phyloP scores from a whole-genome alignment of 2,888 invertebrate species.

The Megaustenia siamemsis region DNA sequence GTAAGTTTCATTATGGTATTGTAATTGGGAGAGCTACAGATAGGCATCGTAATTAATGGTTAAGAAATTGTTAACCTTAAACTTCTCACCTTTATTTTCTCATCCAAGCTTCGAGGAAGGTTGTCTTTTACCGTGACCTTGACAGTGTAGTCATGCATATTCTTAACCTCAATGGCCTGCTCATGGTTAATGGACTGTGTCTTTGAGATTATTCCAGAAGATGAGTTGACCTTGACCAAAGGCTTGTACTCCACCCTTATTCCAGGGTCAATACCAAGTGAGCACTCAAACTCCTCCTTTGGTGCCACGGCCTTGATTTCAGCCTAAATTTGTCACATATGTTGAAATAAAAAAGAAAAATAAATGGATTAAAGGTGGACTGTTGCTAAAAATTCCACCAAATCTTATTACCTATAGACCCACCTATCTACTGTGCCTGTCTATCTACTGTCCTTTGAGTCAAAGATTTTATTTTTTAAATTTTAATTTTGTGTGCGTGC shows the following conservation, averaged over 20 bases:
- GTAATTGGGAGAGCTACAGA: too few species aligned
- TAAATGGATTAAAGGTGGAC: not conserved
- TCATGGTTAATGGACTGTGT: conserved; percentile 63
- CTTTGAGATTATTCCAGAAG: conserved; percentile 78
- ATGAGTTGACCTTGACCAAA: conserved; percentile 76
- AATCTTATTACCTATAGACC: too few species aligned
- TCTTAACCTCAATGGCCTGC: conserved; percentile 77
- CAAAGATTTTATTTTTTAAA: too few species aligned
- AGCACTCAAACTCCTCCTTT: conserved; percentile 80
- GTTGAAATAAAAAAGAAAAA: not conserved
- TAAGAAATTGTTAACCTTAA: too few species aligned
- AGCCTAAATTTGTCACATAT: conserved; percentile 51
- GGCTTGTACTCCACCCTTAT: conserved; percentile 79
- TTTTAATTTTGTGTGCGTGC: too few species aligned
- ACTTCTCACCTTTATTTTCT: conserved; percentile 79
- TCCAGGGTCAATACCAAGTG: conserved; percentile 80
- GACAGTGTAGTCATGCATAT: conserved; percentile 77
- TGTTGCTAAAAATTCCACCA: too few species aligned
- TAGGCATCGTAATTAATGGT: too few species aligned
- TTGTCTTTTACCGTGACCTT: conserved; percentile 78
- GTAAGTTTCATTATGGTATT: too few species aligned
- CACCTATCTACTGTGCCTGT: too few species aligned
- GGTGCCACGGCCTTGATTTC: conserved; percentile 77
- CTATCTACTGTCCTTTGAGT: too few species aligned
- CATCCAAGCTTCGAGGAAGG: conserved; percentile 79